phyloP scores from a whole-genome alignment of 2,113 vertebrate genomes.

The Terrapene triunguis region DNA sequence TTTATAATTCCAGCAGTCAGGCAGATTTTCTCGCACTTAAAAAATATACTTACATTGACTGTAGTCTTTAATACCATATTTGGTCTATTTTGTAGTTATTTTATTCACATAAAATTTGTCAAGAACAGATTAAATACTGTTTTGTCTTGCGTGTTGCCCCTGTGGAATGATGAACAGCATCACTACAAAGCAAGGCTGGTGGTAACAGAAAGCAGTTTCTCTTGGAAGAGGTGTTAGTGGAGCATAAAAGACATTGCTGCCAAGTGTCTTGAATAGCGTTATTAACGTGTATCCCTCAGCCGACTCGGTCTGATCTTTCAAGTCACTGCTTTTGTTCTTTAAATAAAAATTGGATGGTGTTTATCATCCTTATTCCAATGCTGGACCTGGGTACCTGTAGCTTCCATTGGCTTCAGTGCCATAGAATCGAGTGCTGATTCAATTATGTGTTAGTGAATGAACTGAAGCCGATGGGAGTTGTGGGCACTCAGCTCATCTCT shows the following conservation, averaged over 20 bases:
- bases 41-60: neutral
- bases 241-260: accelerated
- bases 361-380: accelerated
- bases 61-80: neutral
- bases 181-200: neutral
- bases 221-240: neutral
- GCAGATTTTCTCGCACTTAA: neutral
- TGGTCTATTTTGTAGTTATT: neutral
- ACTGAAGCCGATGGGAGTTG: accelerated
- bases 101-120: neutral
- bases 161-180: neutral
- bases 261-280: neutral
- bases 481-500: neutral
- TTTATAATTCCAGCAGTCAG: neutral
- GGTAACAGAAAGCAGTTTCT: neutral
- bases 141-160: neutral
- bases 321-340: neutral
- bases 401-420: neutral
- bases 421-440: neutral
- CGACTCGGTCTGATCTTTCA: neutral
- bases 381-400: neutral
- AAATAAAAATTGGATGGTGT: neutral
- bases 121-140: neutral
- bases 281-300: neutral
- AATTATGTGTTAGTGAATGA: neutral